Conservation (phyloP, 2,113 vertebrate genomes). For the Phrynosoma platyrhinos region DNA sequence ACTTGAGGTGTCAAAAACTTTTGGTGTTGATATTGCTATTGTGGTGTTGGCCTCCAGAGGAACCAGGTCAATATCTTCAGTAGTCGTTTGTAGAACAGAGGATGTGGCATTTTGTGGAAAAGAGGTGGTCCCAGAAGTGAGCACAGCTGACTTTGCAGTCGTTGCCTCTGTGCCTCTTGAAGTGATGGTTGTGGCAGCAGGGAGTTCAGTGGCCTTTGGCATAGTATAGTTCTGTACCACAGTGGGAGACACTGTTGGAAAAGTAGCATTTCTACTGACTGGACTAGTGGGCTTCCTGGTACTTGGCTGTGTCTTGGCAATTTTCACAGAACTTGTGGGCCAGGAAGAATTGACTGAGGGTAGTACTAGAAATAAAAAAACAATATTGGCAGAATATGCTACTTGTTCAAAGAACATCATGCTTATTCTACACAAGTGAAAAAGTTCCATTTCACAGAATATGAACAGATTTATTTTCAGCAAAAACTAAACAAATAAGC, state of each 20-base stretch:
- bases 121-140: conserved; percentile 55
- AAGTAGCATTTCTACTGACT: conserved; percentile 53
- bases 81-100: not conserved
- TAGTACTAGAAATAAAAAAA: conserved; percentile 57
- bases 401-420: not conserved
- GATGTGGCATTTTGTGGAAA: conserved; percentile 45
- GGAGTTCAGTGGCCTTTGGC: conserved; percentile 52
- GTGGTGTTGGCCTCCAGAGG: conserved; percentile 68
- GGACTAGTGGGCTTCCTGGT: conserved; percentile 49
- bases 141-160: conserved; percentile 35
- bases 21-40: conserved; percentile 64
- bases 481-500: not conserved
- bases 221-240: conserved; percentile 41
- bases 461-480: not conserved
- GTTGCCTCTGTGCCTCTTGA: conserved; percentile 59
- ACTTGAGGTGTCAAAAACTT: conserved; percentile 76
- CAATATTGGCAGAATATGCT: not conserved
- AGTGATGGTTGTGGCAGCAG: conserved; percentile 59
- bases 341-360: conserved; percentile 51
- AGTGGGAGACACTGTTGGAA: conserved; percentile 62
- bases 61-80: conserved; percentile 47
- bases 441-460: not conserved
- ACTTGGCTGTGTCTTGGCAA: conserved; percentile 48
- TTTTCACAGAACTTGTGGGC: conserved; percentile 60
- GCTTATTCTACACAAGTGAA: not conserved